These are phyloP conservation scores for Apistogramma diplotaenia DNA, from an alignment of 2,113 vertebrate species.

Conservation along the genomic window DNA sequence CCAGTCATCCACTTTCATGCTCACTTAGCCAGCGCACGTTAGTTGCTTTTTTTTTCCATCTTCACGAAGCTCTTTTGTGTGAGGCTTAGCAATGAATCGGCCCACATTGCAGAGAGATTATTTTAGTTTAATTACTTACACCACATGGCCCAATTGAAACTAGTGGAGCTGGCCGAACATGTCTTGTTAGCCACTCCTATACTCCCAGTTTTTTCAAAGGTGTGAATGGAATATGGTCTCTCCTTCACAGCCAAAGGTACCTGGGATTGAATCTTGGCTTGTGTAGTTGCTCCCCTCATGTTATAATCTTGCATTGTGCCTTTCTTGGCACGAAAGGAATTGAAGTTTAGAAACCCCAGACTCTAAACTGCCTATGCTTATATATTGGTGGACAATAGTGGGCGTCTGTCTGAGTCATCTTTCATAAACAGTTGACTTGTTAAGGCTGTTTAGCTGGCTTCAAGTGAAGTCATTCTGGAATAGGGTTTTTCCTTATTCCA, in stretches of 20 bases:
- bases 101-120: conserved; percentile 24
- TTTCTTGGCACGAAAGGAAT: not conserved
- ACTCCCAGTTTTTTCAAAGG: not conserved
- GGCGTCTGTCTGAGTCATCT: not conserved
- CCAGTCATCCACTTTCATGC: not conserved
- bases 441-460: not conserved
- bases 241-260: not conserved
- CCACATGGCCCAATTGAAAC: conserved; percentile 40
- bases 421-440: not conserved
- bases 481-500: not conserved
- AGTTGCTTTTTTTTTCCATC: not conserved
- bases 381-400: not conserved
- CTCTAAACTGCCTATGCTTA: not conserved
- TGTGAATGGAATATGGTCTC: not conserved
- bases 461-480: not conserved
- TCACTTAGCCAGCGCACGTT: not conserved
- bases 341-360: not conserved
- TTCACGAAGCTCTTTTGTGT: conserved; percentile 22
- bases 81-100: conserved; percentile 15
- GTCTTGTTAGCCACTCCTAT: conserved; percentile 49
- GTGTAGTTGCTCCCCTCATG: not conserved
- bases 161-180: conserved; percentile 61
- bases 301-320: not conserved
- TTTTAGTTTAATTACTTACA: conserved; percentile 27
- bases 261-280: not conserved